Conservation (phyloP, 2,797 vertebrate genomes). For the Sparus aurata region DNA sequence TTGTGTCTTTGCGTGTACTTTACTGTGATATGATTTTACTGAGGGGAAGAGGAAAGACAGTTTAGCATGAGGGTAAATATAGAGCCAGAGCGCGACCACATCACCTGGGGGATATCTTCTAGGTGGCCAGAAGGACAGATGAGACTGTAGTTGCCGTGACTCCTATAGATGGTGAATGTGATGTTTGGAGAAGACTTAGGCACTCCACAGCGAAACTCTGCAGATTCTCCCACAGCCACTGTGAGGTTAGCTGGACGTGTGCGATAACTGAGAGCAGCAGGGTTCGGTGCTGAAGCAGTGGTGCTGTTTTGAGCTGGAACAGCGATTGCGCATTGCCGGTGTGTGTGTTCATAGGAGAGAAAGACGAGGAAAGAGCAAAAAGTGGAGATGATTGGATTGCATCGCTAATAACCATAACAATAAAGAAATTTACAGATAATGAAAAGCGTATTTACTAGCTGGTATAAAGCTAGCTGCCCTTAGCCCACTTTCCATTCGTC, state of each 20-base stretch:
- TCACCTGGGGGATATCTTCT: conserved; percentile 67
- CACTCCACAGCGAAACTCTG: conserved; percentile 70
- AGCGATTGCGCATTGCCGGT: not conserved
- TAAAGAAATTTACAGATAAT: not conserved
- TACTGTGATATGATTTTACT: not conserved
- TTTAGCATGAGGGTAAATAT: not conserved
- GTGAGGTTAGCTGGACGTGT: conserved; percentile 46
- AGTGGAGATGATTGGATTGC: not conserved
- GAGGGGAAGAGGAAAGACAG: not conserved
- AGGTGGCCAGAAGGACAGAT: conserved; percentile 55
- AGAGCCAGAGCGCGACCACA: not conserved
- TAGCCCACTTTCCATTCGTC: not conserved
- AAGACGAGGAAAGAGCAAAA: not conserved
- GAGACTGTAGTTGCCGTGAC: conserved; percentile 61
- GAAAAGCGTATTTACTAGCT: not conserved
- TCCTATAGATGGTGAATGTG: conserved; percentile 55
- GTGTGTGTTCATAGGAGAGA: not conserved
- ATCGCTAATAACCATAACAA: not conserved
- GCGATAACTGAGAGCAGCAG: conserved; percentile 14
- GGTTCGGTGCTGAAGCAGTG: not conserved
- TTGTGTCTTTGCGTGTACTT: not conserved
- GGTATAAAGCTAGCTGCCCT: not conserved
- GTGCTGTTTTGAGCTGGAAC: conserved; percentile 42
- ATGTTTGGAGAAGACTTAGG: conserved; percentile 29
- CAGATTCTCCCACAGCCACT: conserved; percentile 61